Evolutionary conservation across 2,113 vertebrate genomes (phyloP).

Genomic region (Furnarius figulus): DNA sequence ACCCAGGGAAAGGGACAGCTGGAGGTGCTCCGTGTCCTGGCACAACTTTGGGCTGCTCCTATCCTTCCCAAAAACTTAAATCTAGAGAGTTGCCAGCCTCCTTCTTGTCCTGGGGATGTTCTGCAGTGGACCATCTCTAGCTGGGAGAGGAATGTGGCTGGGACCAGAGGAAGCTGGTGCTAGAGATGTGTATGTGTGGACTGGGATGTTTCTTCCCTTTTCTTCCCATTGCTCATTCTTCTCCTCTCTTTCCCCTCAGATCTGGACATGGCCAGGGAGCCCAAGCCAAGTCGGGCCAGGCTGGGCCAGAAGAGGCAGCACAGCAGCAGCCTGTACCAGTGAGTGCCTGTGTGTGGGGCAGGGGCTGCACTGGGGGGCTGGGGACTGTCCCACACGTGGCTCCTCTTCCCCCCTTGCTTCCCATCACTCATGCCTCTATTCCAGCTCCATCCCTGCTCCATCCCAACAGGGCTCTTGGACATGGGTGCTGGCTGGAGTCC

Average conservation of each 20-base stretch:
- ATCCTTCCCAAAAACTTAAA: neutral
- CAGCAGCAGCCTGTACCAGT: constrained; percentile 42
- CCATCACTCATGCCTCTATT: accelerated
- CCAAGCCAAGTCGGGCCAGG: neutral
- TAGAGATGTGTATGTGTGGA: accelerated
- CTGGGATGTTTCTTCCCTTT: neutral
- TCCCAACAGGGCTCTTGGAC: accelerated
- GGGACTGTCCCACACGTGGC: neutral
- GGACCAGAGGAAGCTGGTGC: neutral
- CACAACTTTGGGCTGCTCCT: neutral
- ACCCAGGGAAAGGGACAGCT: neutral
- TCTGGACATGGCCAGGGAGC: constrained; percentile 55
- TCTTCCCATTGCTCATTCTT: neutral
- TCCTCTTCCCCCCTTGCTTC: neutral
- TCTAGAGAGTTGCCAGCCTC: neutral
- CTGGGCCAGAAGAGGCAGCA: constrained; percentile 57
- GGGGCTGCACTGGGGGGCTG: neutral
- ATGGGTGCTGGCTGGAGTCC: neutral
- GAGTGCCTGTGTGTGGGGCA: neutral
- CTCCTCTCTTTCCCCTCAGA: constrained; percentile 18
- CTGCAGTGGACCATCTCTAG: neutral
- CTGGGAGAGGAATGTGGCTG: accelerated
- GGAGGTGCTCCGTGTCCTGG: accelerated
- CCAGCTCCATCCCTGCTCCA: neutral
- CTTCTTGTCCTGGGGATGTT: accelerated